phyloP scores from a whole-genome alignment of 2,113 vertebrate species.

The Eublepharis macularius region DNA sequence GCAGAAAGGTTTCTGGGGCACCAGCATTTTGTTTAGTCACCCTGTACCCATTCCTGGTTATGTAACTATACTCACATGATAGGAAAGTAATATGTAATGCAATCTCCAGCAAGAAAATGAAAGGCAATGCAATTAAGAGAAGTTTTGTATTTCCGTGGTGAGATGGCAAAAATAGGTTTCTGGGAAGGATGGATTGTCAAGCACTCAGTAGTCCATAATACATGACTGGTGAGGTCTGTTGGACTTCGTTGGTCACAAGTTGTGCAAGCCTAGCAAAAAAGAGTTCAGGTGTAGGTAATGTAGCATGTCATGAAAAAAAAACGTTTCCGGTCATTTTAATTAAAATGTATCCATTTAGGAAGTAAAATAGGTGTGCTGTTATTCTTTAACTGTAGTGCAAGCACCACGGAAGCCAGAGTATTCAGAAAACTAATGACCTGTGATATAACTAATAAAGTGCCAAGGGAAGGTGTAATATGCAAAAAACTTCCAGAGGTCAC shows the following conservation, averaged over 20 bases:
- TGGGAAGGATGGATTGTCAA: no score
- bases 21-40: no score
- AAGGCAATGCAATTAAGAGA: no score
- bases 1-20: no score
- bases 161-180: no score
- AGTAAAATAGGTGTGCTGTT: constrained; percentile 68
- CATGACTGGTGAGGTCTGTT: not conserved
- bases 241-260: not conserved
- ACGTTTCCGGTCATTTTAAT: constrained; percentile 39
- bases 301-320: not conserved
- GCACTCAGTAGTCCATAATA: no score
- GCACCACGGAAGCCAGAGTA: constrained; percentile 47
- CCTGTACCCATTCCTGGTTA: no score
- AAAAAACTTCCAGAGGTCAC: constrained; percentile 65
- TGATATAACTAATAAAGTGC: constrained; percentile 46
- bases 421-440: constrained; percentile 63
- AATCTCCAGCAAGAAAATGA: no score
- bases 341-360: constrained; percentile 49
- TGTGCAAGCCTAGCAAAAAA: not conserved
- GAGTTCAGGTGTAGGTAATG: not conserved
- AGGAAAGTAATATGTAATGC: no score
- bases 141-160: no score
- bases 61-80: no score
- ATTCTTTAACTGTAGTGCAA: constrained; percentile 67
- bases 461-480: constrained; percentile 41